Conservation (phyloP, 2,797 vertebrate genomes). For the Echiichthys vipera region DNA sequence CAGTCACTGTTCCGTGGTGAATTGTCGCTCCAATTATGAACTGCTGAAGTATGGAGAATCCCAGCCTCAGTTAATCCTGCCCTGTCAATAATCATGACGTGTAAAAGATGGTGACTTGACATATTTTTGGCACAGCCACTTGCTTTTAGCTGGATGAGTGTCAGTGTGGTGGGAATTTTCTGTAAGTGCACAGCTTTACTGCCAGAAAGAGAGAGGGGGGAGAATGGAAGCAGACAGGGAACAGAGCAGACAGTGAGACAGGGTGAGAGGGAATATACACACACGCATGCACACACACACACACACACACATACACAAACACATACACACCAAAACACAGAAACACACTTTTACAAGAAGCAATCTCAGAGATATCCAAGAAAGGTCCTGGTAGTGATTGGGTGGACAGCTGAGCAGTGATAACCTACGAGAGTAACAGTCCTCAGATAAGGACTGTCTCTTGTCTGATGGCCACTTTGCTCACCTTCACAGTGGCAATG, state of each 20-base stretch:
- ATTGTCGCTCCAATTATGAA: slow-evolving; percentile 80
- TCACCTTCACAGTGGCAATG: slow-evolving; percentile 67
- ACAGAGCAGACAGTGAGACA: slow-evolving; percentile 35
- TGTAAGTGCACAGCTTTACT: slow-evolving; percentile 70
- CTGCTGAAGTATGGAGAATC: slow-evolving; percentile 81
- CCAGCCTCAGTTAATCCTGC: slow-evolving; percentile 74
- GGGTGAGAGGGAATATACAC: not conserved
- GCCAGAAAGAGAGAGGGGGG: slow-evolving; percentile 45
- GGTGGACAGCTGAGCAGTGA: slow-evolving; percentile 74
- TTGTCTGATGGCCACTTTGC: slow-evolving; percentile 75
- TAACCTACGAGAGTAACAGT: slow-evolving; percentile 73
- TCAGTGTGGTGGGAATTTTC: slow-evolving; percentile 73
- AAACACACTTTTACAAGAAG: slow-evolving; percentile 67
- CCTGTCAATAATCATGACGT: slow-evolving; percentile 79
- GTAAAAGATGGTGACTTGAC: slow-evolving; percentile 73
- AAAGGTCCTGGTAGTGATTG: slow-evolving; percentile 75
- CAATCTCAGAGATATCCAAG: slow-evolving; percentile 76
- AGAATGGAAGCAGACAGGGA: slow-evolving; percentile 32
- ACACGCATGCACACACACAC: slow-evolving; percentile 14
- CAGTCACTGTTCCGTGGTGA: slow-evolving; percentile 67
- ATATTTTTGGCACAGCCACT: slow-evolving; percentile 73
- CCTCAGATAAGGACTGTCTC: slow-evolving; percentile 73
- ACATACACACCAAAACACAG: slow-evolving; percentile 23
- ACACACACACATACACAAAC: slow-evolving; percentile 21
- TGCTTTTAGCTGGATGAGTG: slow-evolving; percentile 78